Percentiles rank a stretch among this genome's conserved stretches.
phyloP scores from a whole-genome alignment of 2,888 invertebrate species.

The Ormia ochracea region DNA sequence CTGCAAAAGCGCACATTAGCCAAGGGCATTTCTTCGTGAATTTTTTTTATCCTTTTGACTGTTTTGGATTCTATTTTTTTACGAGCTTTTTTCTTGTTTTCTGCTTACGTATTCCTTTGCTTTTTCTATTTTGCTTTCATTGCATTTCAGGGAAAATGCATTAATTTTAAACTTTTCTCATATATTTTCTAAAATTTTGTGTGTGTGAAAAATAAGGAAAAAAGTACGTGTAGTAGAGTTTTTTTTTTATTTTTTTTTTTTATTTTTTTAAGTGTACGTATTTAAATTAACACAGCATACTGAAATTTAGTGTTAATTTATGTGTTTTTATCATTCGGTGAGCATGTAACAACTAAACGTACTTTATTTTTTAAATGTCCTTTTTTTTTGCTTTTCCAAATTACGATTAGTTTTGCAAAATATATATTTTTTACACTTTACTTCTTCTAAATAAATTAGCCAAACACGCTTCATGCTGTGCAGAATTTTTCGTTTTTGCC shows the following conservation, averaged over 20 bases:
- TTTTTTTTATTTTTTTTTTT: conserved; percentile 6
- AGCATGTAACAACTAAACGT: conserved; percentile 45
- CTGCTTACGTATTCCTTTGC: conserved; percentile 25
- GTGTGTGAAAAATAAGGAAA: conserved; percentile 17
- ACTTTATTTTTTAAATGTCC: not conserved
- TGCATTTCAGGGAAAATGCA: conserved; percentile 59
- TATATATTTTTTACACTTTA: not conserved
- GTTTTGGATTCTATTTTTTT: conserved; percentile 41
- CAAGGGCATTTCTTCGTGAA: conserved; percentile 47
- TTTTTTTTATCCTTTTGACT: conserved; percentile 24
- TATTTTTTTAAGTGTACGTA: too few relatives aligned
- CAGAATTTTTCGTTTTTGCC: conserved; percentile 31
- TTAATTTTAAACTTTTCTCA: conserved; percentile 61
- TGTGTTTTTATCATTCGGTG: conserved; percentile 46
- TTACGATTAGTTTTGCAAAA: conserved; percentile 15
- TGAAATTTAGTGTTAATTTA: conserved; percentile 56
- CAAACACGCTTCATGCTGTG: conserved; percentile 36
- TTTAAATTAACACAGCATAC: not conserved
- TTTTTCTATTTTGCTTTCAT: conserved; percentile 50
- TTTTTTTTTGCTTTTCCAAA: not conserved
- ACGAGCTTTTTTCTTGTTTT: conserved; percentile 36
- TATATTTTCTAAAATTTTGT: conserved; percentile 43
- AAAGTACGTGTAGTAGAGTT: not conserved
- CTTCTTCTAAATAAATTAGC: conserved; percentile 22
- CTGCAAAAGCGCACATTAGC: conserved; percentile 59